These are phyloP conservation scores for Cyprinus carpio DNA, from an alignment of 2,113 vertebrate genomes.

Conservation along the genomic window DNA sequence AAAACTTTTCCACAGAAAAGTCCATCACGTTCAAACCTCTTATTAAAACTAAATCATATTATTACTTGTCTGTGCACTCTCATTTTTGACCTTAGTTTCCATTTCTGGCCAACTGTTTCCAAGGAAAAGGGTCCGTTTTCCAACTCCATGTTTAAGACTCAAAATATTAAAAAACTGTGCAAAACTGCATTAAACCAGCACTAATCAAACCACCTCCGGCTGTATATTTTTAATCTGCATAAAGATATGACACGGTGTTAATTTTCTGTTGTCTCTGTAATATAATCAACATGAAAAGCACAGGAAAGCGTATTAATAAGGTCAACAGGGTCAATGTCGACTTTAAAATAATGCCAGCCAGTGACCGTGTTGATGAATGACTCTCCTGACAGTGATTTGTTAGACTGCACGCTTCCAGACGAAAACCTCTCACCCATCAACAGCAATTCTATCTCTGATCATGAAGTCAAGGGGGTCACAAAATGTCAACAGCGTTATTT, in stretches of 20 bases:
- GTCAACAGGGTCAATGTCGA: neutral
- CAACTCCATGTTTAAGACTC: neutral
- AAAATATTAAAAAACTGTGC: neutral
- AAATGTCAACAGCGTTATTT: conserved; percentile 67
- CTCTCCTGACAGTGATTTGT: neutral
- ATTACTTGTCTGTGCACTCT: neutral
- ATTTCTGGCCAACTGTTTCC: neutral
- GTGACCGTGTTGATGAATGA: neutral
- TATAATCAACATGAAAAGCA: neutral
- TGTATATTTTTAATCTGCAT: neutral
- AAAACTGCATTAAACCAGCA: neutral
- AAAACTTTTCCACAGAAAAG: neutral
- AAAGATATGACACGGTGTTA: neutral
- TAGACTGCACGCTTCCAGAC: neutral
- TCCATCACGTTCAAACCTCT: neutral
- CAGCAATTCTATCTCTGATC: conserved; percentile 32
- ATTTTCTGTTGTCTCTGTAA: neutral
- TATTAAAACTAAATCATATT: neutral
- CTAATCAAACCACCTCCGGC: neutral
- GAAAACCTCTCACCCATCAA: conserved; percentile 4
- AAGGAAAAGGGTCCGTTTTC: neutral
- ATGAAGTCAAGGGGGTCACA: conserved; percentile 64
- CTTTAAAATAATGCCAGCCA: neutral
- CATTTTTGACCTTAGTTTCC: neutral
- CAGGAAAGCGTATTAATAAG: neutral